Evolutionary conservation across 2,888 invertebrate genomes (phyloP).

Genomic region (Balanococcus diminutus): DNA sequence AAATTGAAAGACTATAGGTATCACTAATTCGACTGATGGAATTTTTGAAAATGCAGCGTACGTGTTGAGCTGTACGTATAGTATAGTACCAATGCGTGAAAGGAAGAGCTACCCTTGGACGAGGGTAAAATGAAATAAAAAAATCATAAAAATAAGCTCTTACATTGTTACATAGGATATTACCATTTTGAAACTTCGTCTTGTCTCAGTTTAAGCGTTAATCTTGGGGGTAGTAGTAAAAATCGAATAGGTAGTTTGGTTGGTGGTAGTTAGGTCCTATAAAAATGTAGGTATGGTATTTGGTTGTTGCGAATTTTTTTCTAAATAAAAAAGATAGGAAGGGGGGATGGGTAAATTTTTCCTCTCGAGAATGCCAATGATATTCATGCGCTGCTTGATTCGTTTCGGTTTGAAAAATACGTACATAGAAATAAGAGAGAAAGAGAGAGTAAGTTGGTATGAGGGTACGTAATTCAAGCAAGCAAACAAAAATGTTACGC

Average conservation of each 20-base stretch:
- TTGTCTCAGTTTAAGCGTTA: background rate
- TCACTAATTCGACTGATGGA: no score
- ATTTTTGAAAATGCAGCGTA: no score
- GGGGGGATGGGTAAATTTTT: background rate
- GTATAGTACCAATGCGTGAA: background rate
- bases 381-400: slow-evolving; percentile 12
- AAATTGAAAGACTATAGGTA: no score
- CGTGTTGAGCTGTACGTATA: no score
- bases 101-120: background rate
- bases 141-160: slow-evolving; percentile 36
- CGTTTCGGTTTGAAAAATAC: background rate
- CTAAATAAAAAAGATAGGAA: background rate
- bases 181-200: slow-evolving; percentile 1
- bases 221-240: no score
- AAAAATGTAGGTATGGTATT: background rate
- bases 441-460: background rate
- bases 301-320: background rate
- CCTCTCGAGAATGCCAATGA: slow-evolving; percentile 42
- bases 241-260: no score
- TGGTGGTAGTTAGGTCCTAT: background rate
- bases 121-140: background rate
- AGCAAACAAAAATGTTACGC: slow-evolving; percentile 1
- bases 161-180: slow-evolving; percentile 23
- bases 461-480: background rate
- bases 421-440: background rate